Evolutionary conservation across 2,888 invertebrate species (phyloP).

Genomic region (Hydraecia micacea): DNA sequence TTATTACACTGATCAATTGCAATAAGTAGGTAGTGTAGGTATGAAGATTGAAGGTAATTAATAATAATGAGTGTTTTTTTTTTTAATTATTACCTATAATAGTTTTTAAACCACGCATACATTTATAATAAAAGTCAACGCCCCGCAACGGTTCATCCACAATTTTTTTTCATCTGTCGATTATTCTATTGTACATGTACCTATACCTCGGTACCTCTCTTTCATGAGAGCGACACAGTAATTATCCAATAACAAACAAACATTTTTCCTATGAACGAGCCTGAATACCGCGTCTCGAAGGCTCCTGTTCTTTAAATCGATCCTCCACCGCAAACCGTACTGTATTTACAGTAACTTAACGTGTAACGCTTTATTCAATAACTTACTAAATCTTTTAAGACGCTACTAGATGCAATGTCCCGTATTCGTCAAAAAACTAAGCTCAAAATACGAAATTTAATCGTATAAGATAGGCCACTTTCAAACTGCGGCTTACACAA

Average conservation of each 20-base stretch:
- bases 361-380: slow-evolving; percentile 64
- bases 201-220: too few relatives aligned
- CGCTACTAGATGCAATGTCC: slow-evolving; percentile 43
- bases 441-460: slow-evolving; percentile 53
- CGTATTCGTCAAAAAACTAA: slow-evolving; percentile 40
- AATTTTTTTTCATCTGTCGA: background rate
- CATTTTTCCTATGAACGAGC: slow-evolving; percentile 24
- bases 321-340: slow-evolving; percentile 64
- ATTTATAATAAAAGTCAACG: background rate
- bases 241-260: slow-evolving; percentile 24
- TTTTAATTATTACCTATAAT: background rate
- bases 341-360: slow-evolving; percentile 67
- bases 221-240: background rate
- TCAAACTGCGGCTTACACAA: slow-evolving; percentile 28
- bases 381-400: slow-evolving; percentile 63
- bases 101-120: background rate
- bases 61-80: background rate
- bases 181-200: background rate
- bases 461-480: slow-evolving; percentile 47
- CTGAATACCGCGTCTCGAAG: slow-evolving; percentile 39
- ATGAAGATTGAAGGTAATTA: background rate
- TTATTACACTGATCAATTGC: background rate
- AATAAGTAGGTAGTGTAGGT: background rate
- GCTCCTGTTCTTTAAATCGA: slow-evolving; percentile 65
- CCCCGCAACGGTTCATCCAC: too few relatives aligned